Conservation (phyloP, 1,140 invertebrate genomes). For the Camponotus vicinus region DNA sequence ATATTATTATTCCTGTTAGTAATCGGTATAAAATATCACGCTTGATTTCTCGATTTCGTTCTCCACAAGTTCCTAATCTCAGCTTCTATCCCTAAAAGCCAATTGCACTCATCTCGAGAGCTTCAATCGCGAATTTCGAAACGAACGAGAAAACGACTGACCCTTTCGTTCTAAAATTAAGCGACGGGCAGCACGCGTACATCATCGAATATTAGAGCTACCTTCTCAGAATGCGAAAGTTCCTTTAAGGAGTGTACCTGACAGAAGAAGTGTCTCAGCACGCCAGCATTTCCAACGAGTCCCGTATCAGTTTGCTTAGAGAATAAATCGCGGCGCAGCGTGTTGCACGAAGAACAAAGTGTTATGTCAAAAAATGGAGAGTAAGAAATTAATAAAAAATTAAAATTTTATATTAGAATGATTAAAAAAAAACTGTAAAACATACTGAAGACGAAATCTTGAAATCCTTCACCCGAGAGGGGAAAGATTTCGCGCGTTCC, state of each 20-base stretch:
- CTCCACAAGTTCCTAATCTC: background rate
- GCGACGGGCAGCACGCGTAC: slow-evolving; percentile 46
- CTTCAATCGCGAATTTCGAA: slow-evolving; percentile 15
- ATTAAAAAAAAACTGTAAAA: background rate
- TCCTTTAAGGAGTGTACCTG: slow-evolving; percentile 51
- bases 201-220: slow-evolving; percentile 61
- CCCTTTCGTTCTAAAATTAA: slow-evolving; percentile 55
- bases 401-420: background rate
- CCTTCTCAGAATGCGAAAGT: slow-evolving; percentile 49
- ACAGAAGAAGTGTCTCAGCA: slow-evolving; percentile 60
- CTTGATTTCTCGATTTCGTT: background rate
- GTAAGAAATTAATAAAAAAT: background rate
- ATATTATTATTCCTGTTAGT: slow-evolving; percentile 28
- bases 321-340: slow-evolving; percentile 11
- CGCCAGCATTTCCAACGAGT: slow-evolving; percentile 34
- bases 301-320: slow-evolving; percentile 19
- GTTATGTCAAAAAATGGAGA: background rate
- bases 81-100: background rate
- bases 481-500: background rate
- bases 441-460: too few species aligned
- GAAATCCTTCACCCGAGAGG: background rate
- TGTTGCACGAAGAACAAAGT: background rate
- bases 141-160: slow-evolving; percentile 2
- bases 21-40: slow-evolving; percentile 1
- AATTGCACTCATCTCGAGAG: slow-evolving; percentile 51